Evolutionary conservation across 1,140 invertebrate species (phyloP).

Genomic region (Monochamus saltuarius): DNA sequence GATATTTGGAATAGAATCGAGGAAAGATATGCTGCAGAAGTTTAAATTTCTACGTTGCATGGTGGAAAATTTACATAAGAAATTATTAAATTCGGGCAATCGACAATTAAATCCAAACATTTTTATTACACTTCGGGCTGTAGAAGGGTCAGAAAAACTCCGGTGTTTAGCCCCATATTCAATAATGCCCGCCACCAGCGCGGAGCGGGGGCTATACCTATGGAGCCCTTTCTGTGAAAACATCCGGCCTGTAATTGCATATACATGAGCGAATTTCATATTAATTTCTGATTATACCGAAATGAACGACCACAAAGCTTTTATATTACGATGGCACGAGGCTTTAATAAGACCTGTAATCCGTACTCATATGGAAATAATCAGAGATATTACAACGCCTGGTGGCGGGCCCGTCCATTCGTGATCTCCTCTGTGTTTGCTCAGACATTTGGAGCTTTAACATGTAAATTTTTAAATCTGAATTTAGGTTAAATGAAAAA

Average conservation of each 20-base stretch:
- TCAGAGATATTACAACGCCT: conserved; percentile 46
- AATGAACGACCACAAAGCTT: conserved; percentile 53
- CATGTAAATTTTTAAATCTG: conserved; percentile 36
- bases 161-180: no score
- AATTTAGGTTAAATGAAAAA: conserved; percentile 18
- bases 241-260: conserved; percentile 48
- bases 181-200: no score
- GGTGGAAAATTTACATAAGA: no score
- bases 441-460: conserved; percentile 29
- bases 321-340: conserved; percentile 48
- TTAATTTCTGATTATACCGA: conserved; percentile 53
- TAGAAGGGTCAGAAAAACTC: no score
- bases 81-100: no score
- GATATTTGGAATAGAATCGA: no score
- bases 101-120: no score
- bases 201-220: conserved; percentile 7
- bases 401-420: conserved; percentile 26
- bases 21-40: no score
- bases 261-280: conserved; percentile 54
- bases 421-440: conserved; percentile 18
- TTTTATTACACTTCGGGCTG: no score
- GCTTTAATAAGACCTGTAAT: conserved; percentile 53
- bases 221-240: conserved; percentile 38
- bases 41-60: no score
- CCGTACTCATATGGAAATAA: conserved; percentile 48